Base-by-base conservation (phyloP, 1,140 invertebrate species). In the Listronotus oregonensis region DNA sequence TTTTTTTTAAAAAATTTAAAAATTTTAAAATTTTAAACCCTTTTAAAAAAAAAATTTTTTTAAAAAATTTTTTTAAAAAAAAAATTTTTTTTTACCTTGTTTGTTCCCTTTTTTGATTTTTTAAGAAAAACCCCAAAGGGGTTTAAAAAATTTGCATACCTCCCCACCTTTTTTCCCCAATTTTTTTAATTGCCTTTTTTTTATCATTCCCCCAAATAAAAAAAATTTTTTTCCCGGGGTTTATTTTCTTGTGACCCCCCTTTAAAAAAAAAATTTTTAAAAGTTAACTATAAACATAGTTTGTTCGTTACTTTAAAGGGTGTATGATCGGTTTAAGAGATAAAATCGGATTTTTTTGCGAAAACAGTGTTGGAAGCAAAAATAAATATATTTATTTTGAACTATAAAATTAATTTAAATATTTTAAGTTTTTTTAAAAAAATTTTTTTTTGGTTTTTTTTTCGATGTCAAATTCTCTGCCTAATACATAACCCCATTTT, bases 191-290 rank as follows among this genome's bases (percentile, higher is more conserved):
- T 56, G 54, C 56, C 15, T 43, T n/a, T 46, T 14, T 58, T 58
- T 58, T 58, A 58, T 58, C 56, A 46, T 47, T 46, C 11, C 6
- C 27, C 27, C 46, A 58, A 58, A 46, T 42, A 43, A 47, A 58
- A 58, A 58, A 58, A 58, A 58, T 42, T 18, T 47, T 43, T 58
- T 58, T 58, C 56, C 56, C 46, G 46, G 43, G 44, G 46, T 58
- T 42, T 43, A 58, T 58, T 58, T 42, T 37, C 17, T 5, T 42
- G 32, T 6, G 50, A 14, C n/a, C 10, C 6, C 27, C 27, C 56
- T 32, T 58, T 46, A 58, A 34, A 42, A 27, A 58, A 58, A 58
- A 58, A 58, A 42, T 58, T 58, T 42, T 42, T 27, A 17, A 46
- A 6, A 34, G 32, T 34, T 34, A 34, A 58, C 42, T 58, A 58